Evolutionary conservation across 92 coral and sea anemone species (phyloP), one percentile per base, ranked within the genome.

Genomic region (Epizoanthus rinbou): DNA sequence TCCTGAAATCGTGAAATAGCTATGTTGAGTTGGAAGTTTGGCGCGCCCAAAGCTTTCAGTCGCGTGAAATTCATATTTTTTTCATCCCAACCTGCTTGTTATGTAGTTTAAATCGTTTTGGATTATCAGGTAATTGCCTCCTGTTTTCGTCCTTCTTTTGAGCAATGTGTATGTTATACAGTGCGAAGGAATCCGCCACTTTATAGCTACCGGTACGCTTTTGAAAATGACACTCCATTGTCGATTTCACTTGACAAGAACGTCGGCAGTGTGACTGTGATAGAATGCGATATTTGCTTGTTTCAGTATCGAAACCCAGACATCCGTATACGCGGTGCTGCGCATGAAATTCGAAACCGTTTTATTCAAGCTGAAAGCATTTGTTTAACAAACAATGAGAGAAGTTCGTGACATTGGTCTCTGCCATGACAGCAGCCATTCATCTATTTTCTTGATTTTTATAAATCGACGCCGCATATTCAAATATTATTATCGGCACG

Each of bases 141-240:
- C 22, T 3, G 3, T 22, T 59, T 78, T 39, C 3, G 11, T 25
- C 56, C 43, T 0, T 35, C 25, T 3, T 43, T 60, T 62, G 82
- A 19, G 63, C 33, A 33, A 25, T 4, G 19, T 47, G 19, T 47
- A 10, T 14, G 3, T 78, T 57, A 11, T 21, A 24, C 21, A 62
- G 37, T 78, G 71, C 58, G 41, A 78, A 62, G 82, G 82, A 60
- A 78, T 78, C 58, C 14, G 19, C 60, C 21, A 43, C 8, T 56
- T n/a, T 1, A 8, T 37, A 3, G 43, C 1, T 54, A 4, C 21
- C 35, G 37, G 67, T 57, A 17, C 17, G 16, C 45, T n/a, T 39
- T 78, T 25, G 15, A 62, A 15, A 39, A 41, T 76, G 56, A 18
- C 56, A 5, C 5, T 18, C 19, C 33, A 76, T 47, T 39, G 58